A percentile compares a stretch with the other conserved stretches of the same genome.
Evolutionary conservation across 2,888 invertebrate genomes (phyloP).

Genomic region (Cosmia pyralina): DNA sequence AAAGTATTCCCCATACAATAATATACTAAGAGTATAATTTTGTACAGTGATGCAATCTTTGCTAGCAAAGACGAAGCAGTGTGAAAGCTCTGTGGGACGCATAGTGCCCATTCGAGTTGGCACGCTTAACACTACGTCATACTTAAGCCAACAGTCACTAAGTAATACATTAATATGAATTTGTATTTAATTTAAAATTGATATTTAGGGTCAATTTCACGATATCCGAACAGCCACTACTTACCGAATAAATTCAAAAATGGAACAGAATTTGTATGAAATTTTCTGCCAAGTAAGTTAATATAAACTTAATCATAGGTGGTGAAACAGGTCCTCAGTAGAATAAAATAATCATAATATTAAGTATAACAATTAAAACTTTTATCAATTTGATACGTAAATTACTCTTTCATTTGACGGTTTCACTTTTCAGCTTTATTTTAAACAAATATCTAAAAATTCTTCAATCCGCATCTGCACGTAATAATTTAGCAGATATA

Average conservation of each 20-base stretch:
- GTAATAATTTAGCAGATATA: constrained; percentile 20
- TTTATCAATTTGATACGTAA: not conserved
- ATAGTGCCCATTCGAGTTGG: constrained; percentile 7
- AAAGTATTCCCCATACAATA: not conserved
- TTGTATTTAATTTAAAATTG: no score
- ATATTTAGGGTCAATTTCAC: no score
- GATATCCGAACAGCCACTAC: no score
- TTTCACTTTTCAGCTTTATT: not conserved
- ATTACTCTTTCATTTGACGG: not conserved
- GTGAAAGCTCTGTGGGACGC: constrained; percentile 8
- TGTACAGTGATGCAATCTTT: constrained; percentile 1
- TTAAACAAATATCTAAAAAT: constrained; percentile 2
- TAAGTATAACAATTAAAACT: no score
- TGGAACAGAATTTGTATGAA: no score
- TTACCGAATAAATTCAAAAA: no score
- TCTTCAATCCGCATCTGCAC: not conserved
- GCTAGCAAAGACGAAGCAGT: constrained; percentile 17
- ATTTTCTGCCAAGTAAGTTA: no score
- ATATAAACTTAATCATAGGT: no score
- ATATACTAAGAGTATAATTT: not conserved
- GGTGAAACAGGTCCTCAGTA: no score
- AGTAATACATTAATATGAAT: not conserved
- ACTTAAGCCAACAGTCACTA: not conserved
- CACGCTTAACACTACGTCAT: not conserved
- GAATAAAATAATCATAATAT: not conserved